Conservation (phyloP, 2,888 invertebrate species). For the Zygothrica quintamaculata region DNA sequence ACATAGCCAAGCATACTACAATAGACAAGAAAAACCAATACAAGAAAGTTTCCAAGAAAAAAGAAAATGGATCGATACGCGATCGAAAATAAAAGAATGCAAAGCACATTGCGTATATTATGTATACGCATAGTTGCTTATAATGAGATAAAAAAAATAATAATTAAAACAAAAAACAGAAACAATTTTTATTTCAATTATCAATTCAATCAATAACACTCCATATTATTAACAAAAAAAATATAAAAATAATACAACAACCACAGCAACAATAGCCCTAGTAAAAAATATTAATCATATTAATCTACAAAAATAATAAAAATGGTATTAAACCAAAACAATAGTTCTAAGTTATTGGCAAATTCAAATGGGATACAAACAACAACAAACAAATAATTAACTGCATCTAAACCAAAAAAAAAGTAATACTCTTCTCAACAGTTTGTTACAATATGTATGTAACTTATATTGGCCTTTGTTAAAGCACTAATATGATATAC, state of each 20-base stretch:
- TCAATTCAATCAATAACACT: slow-evolving; percentile 53
- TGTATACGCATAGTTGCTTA: slow-evolving; percentile 23
- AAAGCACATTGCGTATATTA: slow-evolving; percentile 24
- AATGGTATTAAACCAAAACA: slow-evolving; percentile 45
- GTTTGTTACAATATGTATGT: slow-evolving; percentile 38
- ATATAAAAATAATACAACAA: slow-evolving; percentile 9
- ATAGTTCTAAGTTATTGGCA: slow-evolving; percentile 77
- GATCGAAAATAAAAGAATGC: slow-evolving; percentile 28
- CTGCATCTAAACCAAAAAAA: slow-evolving; percentile 42
- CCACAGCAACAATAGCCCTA: slow-evolving; percentile 60
- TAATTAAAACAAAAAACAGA: slow-evolving; percentile 52
- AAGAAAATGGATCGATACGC: slow-evolving; percentile 63
- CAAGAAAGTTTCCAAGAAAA: slow-evolving; percentile 52
- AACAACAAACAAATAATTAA: slow-evolving; percentile 32
- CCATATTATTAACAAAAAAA: slow-evolving; percentile 49
- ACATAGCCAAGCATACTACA: slow-evolving; percentile 62
- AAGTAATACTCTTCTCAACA: slow-evolving; percentile 26
- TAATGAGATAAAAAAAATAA: slow-evolving; percentile 7
- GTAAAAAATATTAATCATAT: slow-evolving; percentile 69
- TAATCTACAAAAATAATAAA: slow-evolving; percentile 53
- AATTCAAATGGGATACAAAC: too few relatives aligned
- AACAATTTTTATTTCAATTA: slow-evolving; percentile 78
- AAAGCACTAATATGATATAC: slow-evolving; percentile 35
- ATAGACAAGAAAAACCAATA: slow-evolving; percentile 39
- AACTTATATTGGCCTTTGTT: slow-evolving; percentile 34